Evolutionary conservation across 2,113 vertebrate genomes (phyloP).

Genomic region (Eublepharis macularius): DNA sequence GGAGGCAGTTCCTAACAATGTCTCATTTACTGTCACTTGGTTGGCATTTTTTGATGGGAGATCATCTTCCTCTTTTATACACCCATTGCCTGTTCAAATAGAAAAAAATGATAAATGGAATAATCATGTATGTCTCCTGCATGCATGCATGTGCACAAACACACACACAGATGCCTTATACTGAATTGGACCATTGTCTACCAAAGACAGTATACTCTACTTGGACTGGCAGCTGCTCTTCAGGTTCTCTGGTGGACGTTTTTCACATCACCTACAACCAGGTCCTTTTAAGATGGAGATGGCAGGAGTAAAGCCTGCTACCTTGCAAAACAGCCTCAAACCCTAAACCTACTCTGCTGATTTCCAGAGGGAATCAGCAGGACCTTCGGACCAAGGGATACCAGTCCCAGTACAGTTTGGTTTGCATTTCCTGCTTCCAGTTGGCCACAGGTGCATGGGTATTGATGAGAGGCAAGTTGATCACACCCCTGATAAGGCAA

Average conservation of each 20-base stretch:
- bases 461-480: background rate
- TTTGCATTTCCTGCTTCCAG: background rate
- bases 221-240: too few relatives aligned
- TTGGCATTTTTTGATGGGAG: background rate
- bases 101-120: background rate
- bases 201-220: too few relatives aligned
- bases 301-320: too few relatives aligned
- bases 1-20: background rate
- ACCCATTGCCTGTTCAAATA: background rate
- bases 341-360: background rate
- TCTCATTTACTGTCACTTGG: background rate
- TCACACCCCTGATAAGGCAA: background rate
- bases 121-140: background rate
- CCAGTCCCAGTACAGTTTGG: background rate
- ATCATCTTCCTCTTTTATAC: background rate
- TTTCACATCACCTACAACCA: too few relatives aligned
- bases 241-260: too few relatives aligned
- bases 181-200: too few relatives aligned
- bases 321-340: background rate
- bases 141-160: too few relatives aligned
- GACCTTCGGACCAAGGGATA: background rate
- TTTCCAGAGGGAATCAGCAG: background rate
- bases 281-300: too few relatives aligned
- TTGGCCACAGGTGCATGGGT: background rate
- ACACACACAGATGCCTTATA: too few relatives aligned